Evolutionary conservation across 1,140 invertebrate species (phyloP).

Genomic region (Acromyrmex charruanus): DNA sequence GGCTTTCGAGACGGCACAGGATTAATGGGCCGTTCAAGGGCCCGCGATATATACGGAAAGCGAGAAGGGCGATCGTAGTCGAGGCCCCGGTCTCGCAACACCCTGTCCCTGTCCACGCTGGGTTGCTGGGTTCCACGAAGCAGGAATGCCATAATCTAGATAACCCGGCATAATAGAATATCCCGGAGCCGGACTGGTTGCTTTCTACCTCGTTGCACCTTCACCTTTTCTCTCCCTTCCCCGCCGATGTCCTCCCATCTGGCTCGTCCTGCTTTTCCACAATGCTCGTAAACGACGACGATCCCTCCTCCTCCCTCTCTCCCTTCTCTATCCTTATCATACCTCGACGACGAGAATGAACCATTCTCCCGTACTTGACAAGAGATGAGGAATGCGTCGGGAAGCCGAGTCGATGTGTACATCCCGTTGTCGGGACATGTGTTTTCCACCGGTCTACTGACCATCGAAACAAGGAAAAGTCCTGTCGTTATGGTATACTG

Average conservation of each 20-base stretch:
- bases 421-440: constrained; percentile 62
- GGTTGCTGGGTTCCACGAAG: constrained; percentile 79
- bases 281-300: constrained; percentile 45
- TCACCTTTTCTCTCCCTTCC: constrained; percentile 78
- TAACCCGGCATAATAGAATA: constrained; percentile 85
- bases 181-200: constrained; percentile 79
- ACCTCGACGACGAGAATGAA: background rate
- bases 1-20: constrained; percentile 57
- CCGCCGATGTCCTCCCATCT: constrained; percentile 39
- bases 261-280: constrained; percentile 63
- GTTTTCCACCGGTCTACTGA: constrained; percentile 62
- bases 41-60: constrained; percentile 31
- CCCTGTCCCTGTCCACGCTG: constrained; percentile 71
- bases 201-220: constrained; percentile 83
- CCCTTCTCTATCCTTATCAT: background rate
- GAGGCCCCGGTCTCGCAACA: constrained; percentile 65
- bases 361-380: constrained; percentile 60
- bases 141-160: constrained; percentile 85
- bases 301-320: background rate
- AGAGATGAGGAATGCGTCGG: constrained; percentile 63
- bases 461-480: constrained; percentile 74
- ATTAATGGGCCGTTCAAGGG: constrained; percentile 62
- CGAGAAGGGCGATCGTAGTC: constrained; percentile 30
- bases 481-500: constrained; percentile 46
- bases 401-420: background rate